A percentile compares a stretch with the other conserved stretches of the same genome.
Evolutionary conservation across 2,888 invertebrate genomes (phyloP).

Genomic region (Rhagonycha lutea): DNA sequence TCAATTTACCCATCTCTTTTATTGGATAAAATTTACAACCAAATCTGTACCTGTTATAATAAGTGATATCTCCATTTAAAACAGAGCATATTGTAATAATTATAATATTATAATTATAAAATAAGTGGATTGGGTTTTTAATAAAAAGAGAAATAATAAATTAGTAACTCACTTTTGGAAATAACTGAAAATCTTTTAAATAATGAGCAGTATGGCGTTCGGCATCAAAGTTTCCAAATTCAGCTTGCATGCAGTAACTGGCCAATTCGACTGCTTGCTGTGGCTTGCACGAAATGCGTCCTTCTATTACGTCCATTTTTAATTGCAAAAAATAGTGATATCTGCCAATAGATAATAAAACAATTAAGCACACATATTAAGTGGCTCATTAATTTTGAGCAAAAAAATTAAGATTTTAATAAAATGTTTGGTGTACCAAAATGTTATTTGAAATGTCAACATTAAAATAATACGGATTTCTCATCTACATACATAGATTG

Average conservation of each 20-base stretch:
- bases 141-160: not conserved
- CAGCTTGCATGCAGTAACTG: conserved; percentile 93
- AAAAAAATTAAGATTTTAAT: not conserved
- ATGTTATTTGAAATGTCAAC: too few relatives aligned
- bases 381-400: not conserved
- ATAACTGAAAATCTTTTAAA: conserved; percentile 85
- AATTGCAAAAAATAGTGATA: conserved; percentile 96
- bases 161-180: conserved; percentile 78
- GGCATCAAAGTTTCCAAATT: conserved; percentile 90
- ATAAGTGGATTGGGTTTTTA: not conserved
- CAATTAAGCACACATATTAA: not conserved
- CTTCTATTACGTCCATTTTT: conserved; percentile 93
- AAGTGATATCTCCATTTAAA: too few relatives aligned
- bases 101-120: too few relatives aligned
- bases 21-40: too few relatives aligned
- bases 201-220: conserved; percentile 91
- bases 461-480: too few relatives aligned
- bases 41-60: too few relatives aligned
- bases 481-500: not conserved
- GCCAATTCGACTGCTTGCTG: conserved; percentile 92
- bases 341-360: conserved; percentile 34
- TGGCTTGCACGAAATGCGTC: conserved; percentile 84
- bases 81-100: too few relatives aligned
- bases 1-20: too few relatives aligned
- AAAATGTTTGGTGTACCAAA: too few relatives aligned